Evolutionary conservation across 1,140 invertebrate genomes (phyloP).

Genomic region (Drosophila biarmipes): DNA sequence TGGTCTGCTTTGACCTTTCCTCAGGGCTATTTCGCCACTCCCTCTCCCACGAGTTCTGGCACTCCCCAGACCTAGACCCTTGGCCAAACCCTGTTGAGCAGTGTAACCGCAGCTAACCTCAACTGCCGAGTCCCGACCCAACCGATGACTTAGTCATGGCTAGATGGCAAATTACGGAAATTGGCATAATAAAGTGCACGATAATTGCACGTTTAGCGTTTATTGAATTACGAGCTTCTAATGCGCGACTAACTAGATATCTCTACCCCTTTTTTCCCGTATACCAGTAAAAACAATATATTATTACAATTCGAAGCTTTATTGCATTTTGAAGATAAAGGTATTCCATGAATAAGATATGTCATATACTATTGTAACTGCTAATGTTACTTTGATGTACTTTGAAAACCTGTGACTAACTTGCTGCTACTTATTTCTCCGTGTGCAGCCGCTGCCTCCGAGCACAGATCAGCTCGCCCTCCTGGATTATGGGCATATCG

Average conservation of each 20-base stretch:
- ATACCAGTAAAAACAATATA: too few species aligned
- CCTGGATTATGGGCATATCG: constrained; percentile 86
- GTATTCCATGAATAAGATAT: too few species aligned
- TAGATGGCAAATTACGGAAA: constrained; percentile 75
- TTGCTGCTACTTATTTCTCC: not conserved
- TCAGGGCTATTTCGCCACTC: not conserved
- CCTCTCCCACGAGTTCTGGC: not conserved
- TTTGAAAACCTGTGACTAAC: not conserved
- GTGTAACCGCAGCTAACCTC: constrained; percentile 72
- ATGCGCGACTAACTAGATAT: constrained; percentile 65
- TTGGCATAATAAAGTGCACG: constrained; percentile 82
- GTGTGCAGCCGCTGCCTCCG: constrained; percentile 8
- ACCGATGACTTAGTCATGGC: constrained; percentile 61
- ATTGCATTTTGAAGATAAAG: too few species aligned
- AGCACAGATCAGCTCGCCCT: constrained; percentile 21
- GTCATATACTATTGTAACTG: too few species aligned
- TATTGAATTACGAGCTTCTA: constrained; percentile 82
- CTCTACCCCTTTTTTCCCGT: not conserved
- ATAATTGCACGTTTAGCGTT: constrained; percentile 82
- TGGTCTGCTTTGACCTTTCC: not conserved
- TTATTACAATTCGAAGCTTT: too few species aligned
- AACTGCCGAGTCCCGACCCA: constrained; percentile 36
- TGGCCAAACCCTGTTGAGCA: constrained; percentile 7
- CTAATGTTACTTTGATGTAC: too few species aligned
- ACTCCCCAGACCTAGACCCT: not conserved